Evolutionary conservation across 2,888 invertebrate genomes (phyloP).

Genomic region (Acanthococcus lagerstroemiae): DNA sequence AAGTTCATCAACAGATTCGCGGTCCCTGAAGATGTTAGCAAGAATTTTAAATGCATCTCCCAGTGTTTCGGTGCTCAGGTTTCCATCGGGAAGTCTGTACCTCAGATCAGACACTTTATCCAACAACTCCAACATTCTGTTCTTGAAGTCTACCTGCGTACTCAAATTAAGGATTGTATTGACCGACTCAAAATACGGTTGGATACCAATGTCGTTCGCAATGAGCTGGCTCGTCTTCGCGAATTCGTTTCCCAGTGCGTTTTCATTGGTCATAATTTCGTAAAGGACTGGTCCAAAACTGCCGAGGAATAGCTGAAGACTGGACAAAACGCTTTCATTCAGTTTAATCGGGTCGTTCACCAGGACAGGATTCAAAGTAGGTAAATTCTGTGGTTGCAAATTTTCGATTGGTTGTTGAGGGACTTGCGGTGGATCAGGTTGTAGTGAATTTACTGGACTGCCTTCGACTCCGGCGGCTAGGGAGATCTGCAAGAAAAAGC

Average conservation of each 20-base stretch:
- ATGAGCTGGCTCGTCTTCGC: background rate
- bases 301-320: no score
- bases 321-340: no score
- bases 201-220: background rate
- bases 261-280: background rate
- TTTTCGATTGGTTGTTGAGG: no score
- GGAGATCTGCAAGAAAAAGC: no score
- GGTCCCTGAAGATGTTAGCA: background rate
- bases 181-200: background rate
- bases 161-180: background rate
- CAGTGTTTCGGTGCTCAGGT: background rate
- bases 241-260: conserved; percentile 8
- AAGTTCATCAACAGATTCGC: background rate
- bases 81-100: no score
- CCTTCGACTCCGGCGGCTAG: no score
- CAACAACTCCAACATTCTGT: conserved; percentile 37
- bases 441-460: no score
- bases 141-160: conserved; percentile 41
- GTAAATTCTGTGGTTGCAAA: no score
- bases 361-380: no score
- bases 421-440: no score
- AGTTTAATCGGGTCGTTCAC: no score
- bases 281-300: background rate
- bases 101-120: conserved; percentile 37
- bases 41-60: background rate